Base-by-base conservation (phyloP, 2,888 invertebrate genomes). In the Conistra vaccinii region DNA sequence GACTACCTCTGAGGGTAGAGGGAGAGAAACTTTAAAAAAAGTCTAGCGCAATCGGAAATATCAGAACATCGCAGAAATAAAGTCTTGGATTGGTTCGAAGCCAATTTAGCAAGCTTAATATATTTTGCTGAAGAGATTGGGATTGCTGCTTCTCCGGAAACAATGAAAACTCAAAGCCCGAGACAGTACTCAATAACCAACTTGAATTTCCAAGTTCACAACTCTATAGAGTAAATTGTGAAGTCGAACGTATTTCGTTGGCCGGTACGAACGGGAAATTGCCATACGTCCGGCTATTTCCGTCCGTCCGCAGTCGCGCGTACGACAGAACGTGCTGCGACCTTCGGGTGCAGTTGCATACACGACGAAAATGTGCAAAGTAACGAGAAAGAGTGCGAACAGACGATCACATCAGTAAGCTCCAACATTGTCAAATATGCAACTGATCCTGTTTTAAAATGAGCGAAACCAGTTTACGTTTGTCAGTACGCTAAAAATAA, bases 241-340 rank as follows among this genome's bases (percentile, higher is more conserved):
- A 78, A 81, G 73, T 83, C 70, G 69, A 86, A 76, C 71, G 58
- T 81, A 83, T 81, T 85, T 83, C 70, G 80, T 81, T 76, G 76
- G 78, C 78, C 85, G 74, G 84, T 88, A 84, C 80, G 84, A 87
- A 91, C 92, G 93, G 95, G 94, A 95, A 93, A 95, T 95, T 93
- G 94, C 92, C 89, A 90, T 90, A 91, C 92, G 93, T 92, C 90
- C 90, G 91, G 92, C 91, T 94, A 95, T 95, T 95, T 95, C 94
- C 95, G 95, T 92, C 90, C 89, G 89, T 85, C 88, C 87, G 89
- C 88, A 86, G 89, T 89, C 87, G 90, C 89, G 85, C 85, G 80
- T 81, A 85, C 86, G 87, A 87, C 88, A 91, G 82, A 76, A 76
- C 76, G 77, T 69, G 77, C 53, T 82, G 83, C 91, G 94, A 93